Evolutionary conservation across 2,797 vertebrate species (phyloP).

Genomic region (Sebastes reedi): DNA sequence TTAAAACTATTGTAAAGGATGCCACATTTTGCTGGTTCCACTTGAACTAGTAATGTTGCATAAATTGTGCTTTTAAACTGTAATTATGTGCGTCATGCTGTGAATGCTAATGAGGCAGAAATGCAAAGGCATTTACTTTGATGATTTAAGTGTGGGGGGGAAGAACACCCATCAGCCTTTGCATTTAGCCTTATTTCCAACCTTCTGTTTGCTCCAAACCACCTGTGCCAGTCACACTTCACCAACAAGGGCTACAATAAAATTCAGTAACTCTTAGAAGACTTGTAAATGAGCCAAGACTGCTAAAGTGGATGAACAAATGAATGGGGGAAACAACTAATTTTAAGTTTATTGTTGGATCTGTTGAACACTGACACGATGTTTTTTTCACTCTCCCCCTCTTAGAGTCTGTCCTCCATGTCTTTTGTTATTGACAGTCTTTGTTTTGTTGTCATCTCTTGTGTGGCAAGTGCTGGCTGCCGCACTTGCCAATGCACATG

Average conservation of each 20-base stretch:
- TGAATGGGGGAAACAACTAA: neutral
- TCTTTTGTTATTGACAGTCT: conserved; percentile 48
- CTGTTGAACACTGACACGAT: conserved; percentile 4
- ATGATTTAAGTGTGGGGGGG: neutral
- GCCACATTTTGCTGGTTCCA: conserved; percentile 6
- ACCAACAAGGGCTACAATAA: neutral
- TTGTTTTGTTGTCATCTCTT: conserved; percentile 64
- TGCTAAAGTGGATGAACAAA: neutral
- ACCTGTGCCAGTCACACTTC: neutral
- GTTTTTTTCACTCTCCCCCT: conserved; percentile 18
- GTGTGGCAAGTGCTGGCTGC: conserved; percentile 29
- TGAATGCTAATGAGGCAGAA: conserved; percentile 33
- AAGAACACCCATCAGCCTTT: neutral
- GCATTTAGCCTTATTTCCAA: neutral
- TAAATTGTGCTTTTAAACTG: conserved; percentile 29
- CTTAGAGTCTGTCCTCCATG: neutral
- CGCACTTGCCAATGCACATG: conserved; percentile 32
- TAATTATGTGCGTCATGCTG: conserved; percentile 8
- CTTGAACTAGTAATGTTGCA: conserved; percentile 17
- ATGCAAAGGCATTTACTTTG: conserved; percentile 20
- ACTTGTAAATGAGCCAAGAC: neutral
- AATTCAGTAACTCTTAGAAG: neutral
- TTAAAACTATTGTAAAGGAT: neutral
- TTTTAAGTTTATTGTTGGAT: conserved; percentile 11
- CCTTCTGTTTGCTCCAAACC: neutral